A percentile compares a stretch with the other conserved stretches of the same genome.
Evolutionary conservation across 2,888 invertebrate species (phyloP).

Genomic region (Eledone cirrhosa): DNA sequence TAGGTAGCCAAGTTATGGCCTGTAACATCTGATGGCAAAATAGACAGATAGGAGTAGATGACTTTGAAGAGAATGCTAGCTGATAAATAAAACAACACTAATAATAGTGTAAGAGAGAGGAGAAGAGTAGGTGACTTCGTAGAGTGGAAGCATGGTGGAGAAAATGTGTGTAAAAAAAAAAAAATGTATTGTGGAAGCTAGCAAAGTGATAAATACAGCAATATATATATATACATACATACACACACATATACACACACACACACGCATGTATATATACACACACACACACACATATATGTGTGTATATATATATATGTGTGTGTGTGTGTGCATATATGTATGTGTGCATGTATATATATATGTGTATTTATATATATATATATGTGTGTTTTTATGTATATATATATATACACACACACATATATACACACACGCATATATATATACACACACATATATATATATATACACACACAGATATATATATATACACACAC

Average conservation of each 20-base stretch:
- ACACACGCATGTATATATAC: background rate
- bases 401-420: conserved; percentile 1
- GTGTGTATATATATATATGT: background rate
- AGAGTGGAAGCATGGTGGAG: too few relatives aligned
- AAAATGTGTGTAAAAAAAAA: background rate
- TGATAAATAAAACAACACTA: too few relatives aligned
- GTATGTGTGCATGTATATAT: background rate
- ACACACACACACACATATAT: background rate
- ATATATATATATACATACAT: background rate
- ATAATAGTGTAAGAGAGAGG: too few relatives aligned
- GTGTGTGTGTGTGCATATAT: background rate
- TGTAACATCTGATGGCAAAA: too few relatives aligned
- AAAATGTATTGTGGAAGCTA: too few relatives aligned
- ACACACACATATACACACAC: background rate
- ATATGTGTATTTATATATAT: background rate
- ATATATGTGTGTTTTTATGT: background rate
- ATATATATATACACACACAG: background rate
- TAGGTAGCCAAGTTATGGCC: too few relatives aligned
- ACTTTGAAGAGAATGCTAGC: too few relatives aligned
- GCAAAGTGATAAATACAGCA: too few relatives aligned
- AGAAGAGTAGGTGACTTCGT: too few relatives aligned
- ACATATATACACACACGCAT: background rate
- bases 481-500: background rate
- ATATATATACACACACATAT: background rate
- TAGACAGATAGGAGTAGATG: too few relatives aligned